Conservation (phyloP, 2,797 vertebrate genomes). For the Pachyuromys duprasi region DNA sequence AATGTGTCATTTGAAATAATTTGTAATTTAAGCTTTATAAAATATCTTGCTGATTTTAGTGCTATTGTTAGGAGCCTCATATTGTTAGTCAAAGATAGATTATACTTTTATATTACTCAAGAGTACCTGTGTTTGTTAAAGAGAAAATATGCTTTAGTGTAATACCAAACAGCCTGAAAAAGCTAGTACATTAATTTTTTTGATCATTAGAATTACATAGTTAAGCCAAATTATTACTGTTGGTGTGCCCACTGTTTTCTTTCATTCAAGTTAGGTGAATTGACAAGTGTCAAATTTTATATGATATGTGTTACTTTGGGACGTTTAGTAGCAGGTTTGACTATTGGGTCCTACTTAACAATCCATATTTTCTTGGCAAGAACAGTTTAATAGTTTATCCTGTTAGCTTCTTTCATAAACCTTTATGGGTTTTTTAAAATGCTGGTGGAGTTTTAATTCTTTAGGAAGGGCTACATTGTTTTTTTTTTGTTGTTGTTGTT, state of each 20-base stretch:
- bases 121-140: constrained; percentile 39
- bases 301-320: neutral
- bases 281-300: constrained; percentile 66
- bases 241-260: constrained; percentile 70
- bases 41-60: constrained; percentile 29
- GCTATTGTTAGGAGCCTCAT: constrained; percentile 22
- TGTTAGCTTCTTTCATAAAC: constrained; percentile 64
- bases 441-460: constrained; percentile 48
- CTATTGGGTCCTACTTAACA: neutral
- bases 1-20: constrained; percentile 44
- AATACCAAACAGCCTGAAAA: constrained; percentile 52
- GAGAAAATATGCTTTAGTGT: constrained; percentile 39
- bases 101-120: constrained; percentile 44
- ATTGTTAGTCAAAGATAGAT: neutral
- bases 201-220: neutral
- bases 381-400: constrained; percentile 50
- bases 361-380: constrained; percentile 58
- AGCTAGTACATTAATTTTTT: neutral
- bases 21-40: constrained; percentile 48
- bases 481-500: neutral
- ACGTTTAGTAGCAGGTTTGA: neutral
- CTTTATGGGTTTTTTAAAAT: constrained; percentile 28
- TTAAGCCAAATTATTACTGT: constrained; percentile 56
- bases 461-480: neutral
- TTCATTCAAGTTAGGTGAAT: constrained; percentile 67